A percentile compares a stretch with the other conserved stretches of the same genome.
These are phyloP conservation scores for Helarctos malayanus DNA, from an alignment of 2,797 vertebrate genomes.

Conservation along the genomic window DNA sequence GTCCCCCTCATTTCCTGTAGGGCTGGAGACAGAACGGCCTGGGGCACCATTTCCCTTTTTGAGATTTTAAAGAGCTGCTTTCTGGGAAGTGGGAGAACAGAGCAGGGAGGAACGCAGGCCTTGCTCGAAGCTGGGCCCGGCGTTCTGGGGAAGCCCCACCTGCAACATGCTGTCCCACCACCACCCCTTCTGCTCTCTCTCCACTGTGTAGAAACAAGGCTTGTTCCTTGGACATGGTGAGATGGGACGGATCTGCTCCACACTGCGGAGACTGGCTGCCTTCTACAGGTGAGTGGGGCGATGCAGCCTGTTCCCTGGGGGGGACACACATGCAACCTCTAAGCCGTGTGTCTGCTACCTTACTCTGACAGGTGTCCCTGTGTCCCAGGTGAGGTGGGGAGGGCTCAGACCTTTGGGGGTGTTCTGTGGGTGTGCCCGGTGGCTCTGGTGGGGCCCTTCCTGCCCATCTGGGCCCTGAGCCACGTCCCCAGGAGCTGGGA, in stretches of 20 bases:
- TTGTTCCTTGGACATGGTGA: conserved; percentile 87
- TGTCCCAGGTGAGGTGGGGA: not conserved
- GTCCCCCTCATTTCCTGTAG: not conserved
- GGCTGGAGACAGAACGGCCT: not conserved
- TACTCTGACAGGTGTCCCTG: not conserved
- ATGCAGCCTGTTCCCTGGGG: fast-evolving
- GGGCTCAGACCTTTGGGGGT: too few relatives aligned
- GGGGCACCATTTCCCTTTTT: not conserved
- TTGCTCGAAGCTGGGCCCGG: not conserved
- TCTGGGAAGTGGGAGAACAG: not conserved
- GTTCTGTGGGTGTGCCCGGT: not conserved
- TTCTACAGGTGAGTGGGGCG: conserved; percentile 93
- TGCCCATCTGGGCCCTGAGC: not conserved
- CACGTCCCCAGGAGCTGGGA: fast-evolving
- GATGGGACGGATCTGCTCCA: conserved; percentile 86
- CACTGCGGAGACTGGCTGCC: conserved; percentile 92
- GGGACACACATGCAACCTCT: not conserved
- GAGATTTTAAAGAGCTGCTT: not conserved
- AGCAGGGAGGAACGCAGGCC: not conserved
- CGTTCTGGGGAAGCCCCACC: fast-evolving
- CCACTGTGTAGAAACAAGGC: conserved; percentile 87
- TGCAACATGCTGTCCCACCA: fast-evolving
- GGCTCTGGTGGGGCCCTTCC: not conserved
- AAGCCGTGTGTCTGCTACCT: fast-evolving
- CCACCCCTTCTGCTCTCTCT: not conserved